Percentiles rank a stretch among this genome's conserved stretches.
Conservation (phyloP, 2,888 invertebrate genomes). For the Lepidochrysops patricia region DNA sequence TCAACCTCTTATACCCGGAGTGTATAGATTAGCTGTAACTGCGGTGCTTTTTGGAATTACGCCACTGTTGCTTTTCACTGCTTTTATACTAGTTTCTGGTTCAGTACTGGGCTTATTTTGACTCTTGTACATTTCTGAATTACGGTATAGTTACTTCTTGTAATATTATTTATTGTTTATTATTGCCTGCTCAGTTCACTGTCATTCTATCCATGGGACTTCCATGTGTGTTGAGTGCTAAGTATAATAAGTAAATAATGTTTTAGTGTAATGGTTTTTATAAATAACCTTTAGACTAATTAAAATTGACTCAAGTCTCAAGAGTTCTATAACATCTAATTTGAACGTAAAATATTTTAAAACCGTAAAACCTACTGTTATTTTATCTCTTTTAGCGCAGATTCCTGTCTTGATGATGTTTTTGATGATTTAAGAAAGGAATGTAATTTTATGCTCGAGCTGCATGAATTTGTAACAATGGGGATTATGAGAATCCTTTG, state of each 20-base stretch:
- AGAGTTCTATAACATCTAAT: neutral
- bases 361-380: neutral
- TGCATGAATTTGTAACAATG: constrained; percentile 5
- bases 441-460: neutral
- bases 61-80: neutral
- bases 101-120: too few species aligned
- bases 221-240: too few species aligned
- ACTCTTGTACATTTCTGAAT: too few species aligned
- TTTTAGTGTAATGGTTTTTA: too few species aligned
- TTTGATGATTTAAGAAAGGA: neutral
- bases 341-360: neutral
- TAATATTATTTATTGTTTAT: too few species aligned
- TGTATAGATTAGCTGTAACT: neutral
- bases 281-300: neutral
- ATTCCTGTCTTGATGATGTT: neutral
- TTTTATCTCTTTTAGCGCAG: neutral
- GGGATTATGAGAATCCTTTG: constrained; percentile 4
- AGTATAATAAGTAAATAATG: too few species aligned
- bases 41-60: neutral
- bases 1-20: neutral
- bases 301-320: neutral
- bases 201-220: too few species aligned
- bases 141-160: too few species aligned
- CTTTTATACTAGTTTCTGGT: neutral
- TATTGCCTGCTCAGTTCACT: too few species aligned